These are phyloP conservation scores for Ispidina picta DNA, from an alignment of 2,797 vertebrate genomes.

Conservation along the genomic window DNA sequence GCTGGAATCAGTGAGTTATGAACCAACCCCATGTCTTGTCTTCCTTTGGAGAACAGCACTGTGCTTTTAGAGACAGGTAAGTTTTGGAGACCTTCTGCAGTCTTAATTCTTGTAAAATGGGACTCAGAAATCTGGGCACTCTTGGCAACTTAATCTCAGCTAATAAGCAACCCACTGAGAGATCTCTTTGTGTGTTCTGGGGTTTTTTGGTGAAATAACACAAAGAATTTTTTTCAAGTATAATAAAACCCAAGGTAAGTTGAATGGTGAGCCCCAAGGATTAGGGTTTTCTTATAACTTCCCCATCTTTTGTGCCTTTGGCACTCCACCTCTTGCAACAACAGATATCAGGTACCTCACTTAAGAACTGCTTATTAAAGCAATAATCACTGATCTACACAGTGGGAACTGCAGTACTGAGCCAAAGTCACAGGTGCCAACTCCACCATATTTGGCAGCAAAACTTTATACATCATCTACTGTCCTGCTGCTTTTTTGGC, in stretches of 20 bases:
- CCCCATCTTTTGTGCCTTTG: constrained; percentile 58
- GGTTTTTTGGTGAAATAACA: background rate
- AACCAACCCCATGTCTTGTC: background rate
- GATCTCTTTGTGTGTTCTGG: background rate
- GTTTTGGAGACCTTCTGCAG: background rate
- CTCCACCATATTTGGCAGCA: constrained; percentile 57
- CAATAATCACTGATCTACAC: constrained; percentile 75
- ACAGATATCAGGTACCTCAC: constrained; percentile 76
- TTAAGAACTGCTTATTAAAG: constrained; percentile 72
- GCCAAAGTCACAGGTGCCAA: constrained; percentile 64
- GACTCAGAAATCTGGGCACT: background rate
- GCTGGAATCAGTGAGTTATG: background rate
- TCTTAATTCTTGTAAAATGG: background rate
- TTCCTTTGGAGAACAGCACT: background rate
- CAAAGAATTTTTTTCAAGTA: background rate
- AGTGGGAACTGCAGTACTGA: constrained; percentile 62
- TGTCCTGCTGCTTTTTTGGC: constrained; percentile 63
- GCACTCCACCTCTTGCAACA: constrained; percentile 59
- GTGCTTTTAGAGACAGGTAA: background rate
- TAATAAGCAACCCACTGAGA: constrained; percentile 8
- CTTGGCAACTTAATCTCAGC: background rate
- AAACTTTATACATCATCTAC: constrained; percentile 49
- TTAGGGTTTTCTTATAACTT: background rate
- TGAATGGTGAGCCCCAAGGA: background rate
- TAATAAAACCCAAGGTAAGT: background rate